A percentile compares a stretch with the other conserved stretches of the same genome.
Conservation (phyloP, 1,140 invertebrate species). For the Drosophila punjabiensis region DNA sequence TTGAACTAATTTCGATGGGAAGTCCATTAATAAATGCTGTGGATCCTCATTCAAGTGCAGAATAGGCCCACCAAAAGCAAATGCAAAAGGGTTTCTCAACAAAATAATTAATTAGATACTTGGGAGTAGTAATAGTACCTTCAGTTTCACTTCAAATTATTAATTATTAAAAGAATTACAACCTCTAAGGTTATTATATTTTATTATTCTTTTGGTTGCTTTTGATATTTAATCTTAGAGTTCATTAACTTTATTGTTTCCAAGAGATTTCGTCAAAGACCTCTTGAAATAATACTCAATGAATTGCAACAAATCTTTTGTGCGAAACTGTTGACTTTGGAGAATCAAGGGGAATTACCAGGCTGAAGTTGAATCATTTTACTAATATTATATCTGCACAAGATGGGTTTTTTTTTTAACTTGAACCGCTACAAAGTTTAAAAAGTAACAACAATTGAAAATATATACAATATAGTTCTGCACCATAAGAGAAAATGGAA, state of each 20-base stretch:
- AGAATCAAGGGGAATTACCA: slow-evolving; percentile 11
- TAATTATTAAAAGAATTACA: not conserved
- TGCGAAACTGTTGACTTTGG: not conserved
- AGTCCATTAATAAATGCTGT: slow-evolving; percentile 21
- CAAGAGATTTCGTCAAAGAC: not conserved
- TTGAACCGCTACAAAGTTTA: too few relatives aligned
- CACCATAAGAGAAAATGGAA: too few relatives aligned
- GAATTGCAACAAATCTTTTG: slow-evolving; percentile 8
- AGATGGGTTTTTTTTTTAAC: not conserved
- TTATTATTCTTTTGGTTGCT: not conserved
- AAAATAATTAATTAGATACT: not conserved
- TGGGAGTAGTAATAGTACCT: not conserved
- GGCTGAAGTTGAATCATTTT: not conserved
- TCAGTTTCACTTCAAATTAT: not conserved
- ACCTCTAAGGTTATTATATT: not conserved
- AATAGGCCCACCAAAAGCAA: slow-evolving; percentile 3
- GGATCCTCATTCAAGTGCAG: slow-evolving; percentile 11
- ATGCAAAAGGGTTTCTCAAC: not conserved
- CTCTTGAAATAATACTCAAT: slow-evolving; percentile 2
- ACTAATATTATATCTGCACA: not conserved
- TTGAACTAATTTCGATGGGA: slow-evolving; percentile 63
- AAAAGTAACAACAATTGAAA: too few relatives aligned
- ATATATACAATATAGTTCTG: too few relatives aligned
- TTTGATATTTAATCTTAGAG: not conserved
- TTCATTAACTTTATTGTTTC: slow-evolving; percentile 3